Base-by-base conservation (phyloP, 2,888 invertebrate species). In the Phorcus lineatus region DNA sequence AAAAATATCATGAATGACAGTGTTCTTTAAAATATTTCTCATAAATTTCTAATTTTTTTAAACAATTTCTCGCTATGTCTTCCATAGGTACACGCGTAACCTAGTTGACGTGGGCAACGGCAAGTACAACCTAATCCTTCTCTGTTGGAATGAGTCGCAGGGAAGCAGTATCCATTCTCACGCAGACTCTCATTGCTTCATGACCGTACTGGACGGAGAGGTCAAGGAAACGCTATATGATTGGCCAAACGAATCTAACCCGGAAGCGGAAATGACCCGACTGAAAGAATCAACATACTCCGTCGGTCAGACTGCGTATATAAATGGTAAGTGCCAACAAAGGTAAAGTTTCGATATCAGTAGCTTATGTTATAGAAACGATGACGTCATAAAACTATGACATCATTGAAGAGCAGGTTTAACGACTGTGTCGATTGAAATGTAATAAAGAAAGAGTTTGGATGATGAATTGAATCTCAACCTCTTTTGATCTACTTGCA, bases 71-170 rank as follows among this genome's bases (percentile, higher is more conserved):
- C n/a, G n/a, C n/a, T n/a, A n/a, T n/a, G n/a, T n/a, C 24, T 24
- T 24, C 13, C 13, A 6, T 87, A 97, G 97, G 91, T 99, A 99
- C 92, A 99, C 99, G 0, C 94, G 99, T 52, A 99, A 99, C 94
- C 94, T 99, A 88, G 97, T 99, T 0, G 98, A 99, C 91, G 95
- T 95, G 82, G 99, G 99, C 4, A 99, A 99, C 92, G 99, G 98
- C 0, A 97, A 97, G 92, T 99, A 98, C 94, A 99, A 99, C 94
- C 94, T 99, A 86, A 98, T 99, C 96, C 95, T 98, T 40, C 94
- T 99, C n/a, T 99, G 99, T 93, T 99, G 99, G 99, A 97, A 98
- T 24, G 97, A 98, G 92, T 97, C 97, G 0, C 97, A 98, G 86
- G 97, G 97, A 0, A 97, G 98, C 0, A 96, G 97, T 13, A 98